Base-by-base conservation (phyloP, 1,140 invertebrate genomes). In the Sminthurinus signatus region DNA sequence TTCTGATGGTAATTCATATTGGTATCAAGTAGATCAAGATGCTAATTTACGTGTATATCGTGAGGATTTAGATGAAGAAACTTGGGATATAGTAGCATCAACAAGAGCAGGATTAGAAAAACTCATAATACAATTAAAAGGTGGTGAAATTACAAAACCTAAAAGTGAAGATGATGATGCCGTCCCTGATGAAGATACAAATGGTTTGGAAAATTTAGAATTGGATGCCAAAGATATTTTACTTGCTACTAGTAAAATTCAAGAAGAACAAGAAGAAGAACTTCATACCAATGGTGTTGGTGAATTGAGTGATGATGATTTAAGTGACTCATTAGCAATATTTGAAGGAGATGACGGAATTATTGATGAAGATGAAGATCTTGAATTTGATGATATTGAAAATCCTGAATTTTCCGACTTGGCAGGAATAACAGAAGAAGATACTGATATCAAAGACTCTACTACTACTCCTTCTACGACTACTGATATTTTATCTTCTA, bases 41-140 rank as follows among this genome's bases (percentile, higher is more conserved):
- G 86, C 78, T 71, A 94, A 96, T 79, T 80, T 98, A 44, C 82
- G 91, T 66, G 83, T 98, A 25, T 98, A 96, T 76, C 86, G 86
- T 73, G 94, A 98, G 80, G 91, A 97, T 75, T 83, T 89, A 60
- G 94, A 97, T 79, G 93, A 97, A 74, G 92, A 96, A 75, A 91
- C 89, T 19, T 98, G 93, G 93, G 85, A 89, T 75, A 79, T 97
- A 42, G 86, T 96, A 67, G 93, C 92, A 65, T 90, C 62, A 15
- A 72, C 31, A 75, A 78, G 87, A 56, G 85, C 88, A 66, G 86
- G 87, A 68, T 78, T 93, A 63, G 84, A 86, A 21, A 80, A 82
- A 72, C 79, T 93, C 10, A 90, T 93, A 73, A 78, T 78, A 29
- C 81, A 85, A 61, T 77, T 93, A 29, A 84, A 85, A 48, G 81